These are phyloP conservation scores for Notarius quadriscutis DNA, from an alignment of 2,113 vertebrate genomes.

Conservation along the genomic window DNA sequence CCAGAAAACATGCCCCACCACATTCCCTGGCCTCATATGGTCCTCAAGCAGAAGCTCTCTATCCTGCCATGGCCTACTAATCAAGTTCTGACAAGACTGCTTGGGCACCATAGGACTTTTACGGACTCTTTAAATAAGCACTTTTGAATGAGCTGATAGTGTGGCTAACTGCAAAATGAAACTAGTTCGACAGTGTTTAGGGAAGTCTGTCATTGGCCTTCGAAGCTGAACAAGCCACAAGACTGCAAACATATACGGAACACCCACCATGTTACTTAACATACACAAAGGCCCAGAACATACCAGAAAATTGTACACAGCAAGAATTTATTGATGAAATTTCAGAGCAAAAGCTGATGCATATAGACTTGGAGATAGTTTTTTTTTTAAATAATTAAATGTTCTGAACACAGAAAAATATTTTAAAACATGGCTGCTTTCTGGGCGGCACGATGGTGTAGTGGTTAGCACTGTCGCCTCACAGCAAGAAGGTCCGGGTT, in stretches of 20 bases:
- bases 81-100: constrained; percentile 55
- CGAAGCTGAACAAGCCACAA: background rate
- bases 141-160: constrained; percentile 47
- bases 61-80: constrained; percentile 52
- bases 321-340: background rate
- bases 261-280: background rate
- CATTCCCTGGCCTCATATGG: constrained; percentile 70
- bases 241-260: background rate
- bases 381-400: background rate
- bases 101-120: constrained; percentile 57
- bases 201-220: background rate
- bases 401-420: background rate
- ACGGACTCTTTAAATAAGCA: constrained; percentile 60
- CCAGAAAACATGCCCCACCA: constrained; percentile 55
- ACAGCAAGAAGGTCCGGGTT: too few relatives aligned
- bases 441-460: background rate
- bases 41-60: constrained; percentile 48
- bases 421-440: background rate
- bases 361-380: background rate
- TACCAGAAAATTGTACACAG: background rate
- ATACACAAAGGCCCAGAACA: background rate
- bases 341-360: background rate
- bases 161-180: background rate
- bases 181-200: background rate
- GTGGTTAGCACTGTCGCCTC: too few relatives aligned